A percentile compares a stretch with the other conserved stretches of the same genome.
Conservation (phyloP, 2,888 invertebrate genomes). For the Stenodema calcarata region DNA sequence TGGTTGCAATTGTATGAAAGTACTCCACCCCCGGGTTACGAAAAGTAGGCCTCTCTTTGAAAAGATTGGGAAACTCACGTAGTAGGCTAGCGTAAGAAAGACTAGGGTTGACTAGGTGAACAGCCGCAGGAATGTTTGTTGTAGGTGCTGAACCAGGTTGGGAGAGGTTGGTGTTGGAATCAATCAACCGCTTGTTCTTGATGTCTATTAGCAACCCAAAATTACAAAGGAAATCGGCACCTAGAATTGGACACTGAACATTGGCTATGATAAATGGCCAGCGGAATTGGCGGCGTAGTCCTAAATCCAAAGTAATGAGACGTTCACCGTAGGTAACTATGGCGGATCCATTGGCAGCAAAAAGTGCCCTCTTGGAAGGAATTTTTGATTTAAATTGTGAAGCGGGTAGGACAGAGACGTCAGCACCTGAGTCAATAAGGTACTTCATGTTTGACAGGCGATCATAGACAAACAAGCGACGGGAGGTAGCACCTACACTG, state of each 20-base stretch:
- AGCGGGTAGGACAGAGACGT: slow-evolving; percentile 40
- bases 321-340: slow-evolving; percentile 14
- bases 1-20: too few relatives aligned
- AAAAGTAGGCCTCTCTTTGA: background rate
- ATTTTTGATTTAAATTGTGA: too few relatives aligned
- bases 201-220: slow-evolving; percentile 36
- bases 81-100: background rate
- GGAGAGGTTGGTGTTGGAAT: background rate
- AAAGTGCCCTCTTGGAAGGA: background rate
- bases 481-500: background rate
- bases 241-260: too few relatives aligned
- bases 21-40: background rate
- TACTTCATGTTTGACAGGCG: slow-evolving; percentile 18
- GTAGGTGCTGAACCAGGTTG: background rate
- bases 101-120: slow-evolving; percentile 1
- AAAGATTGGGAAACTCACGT: slow-evolving; percentile 25
- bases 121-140: background rate
- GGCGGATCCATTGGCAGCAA: background rate
- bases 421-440: slow-evolving; percentile 49
- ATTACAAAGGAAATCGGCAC: too few relatives aligned
- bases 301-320: background rate
- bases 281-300: too few relatives aligned
- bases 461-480: background rate
- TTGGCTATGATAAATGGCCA: too few relatives aligned
- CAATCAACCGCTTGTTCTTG: slow-evolving; percentile 1